phyloP scores from a whole-genome alignment of 2,113 vertebrate genomes.

The Sinocyclocheilus grahami region DNA sequence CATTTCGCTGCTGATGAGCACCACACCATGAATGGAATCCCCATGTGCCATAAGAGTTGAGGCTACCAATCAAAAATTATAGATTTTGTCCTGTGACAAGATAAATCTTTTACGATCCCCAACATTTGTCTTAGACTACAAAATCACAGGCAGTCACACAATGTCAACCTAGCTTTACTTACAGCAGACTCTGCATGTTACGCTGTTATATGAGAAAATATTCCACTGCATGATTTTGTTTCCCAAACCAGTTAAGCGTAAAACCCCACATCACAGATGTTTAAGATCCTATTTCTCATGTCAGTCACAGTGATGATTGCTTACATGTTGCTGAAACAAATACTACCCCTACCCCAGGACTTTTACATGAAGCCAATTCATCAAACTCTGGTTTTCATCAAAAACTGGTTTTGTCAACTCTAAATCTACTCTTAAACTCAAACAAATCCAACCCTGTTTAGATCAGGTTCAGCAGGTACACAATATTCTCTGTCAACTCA shows the following conservation, averaged over 20 bases:
- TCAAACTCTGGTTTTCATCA: neutral
- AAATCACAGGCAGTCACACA: neutral
- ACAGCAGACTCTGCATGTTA: neutral
- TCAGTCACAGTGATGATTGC: neutral
- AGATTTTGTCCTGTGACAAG: neutral
- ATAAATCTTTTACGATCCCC: neutral
- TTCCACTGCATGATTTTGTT: neutral
- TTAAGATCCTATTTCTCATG: neutral
- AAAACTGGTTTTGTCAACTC: neutral
- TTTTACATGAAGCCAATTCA: neutral
- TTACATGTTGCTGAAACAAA: neutral
- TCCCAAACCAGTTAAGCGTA: neutral
- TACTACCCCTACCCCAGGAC: neutral
- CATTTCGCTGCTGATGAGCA: neutral
- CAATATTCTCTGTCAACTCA: neutral
- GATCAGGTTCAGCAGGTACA: neutral
- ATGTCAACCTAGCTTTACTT: neutral
- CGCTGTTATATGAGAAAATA: neutral
- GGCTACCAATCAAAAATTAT: neutral
- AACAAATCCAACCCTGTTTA: neutral
- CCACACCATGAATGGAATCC: neutral
- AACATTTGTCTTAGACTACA: neutral
- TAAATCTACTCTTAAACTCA: neutral
- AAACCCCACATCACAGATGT: neutral
- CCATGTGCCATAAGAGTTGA: neutral